A percentile compares a stretch with the other conserved stretches of the same genome.
Conservation (phyloP, 2,888 invertebrate species). For the Tinea trinotella region DNA sequence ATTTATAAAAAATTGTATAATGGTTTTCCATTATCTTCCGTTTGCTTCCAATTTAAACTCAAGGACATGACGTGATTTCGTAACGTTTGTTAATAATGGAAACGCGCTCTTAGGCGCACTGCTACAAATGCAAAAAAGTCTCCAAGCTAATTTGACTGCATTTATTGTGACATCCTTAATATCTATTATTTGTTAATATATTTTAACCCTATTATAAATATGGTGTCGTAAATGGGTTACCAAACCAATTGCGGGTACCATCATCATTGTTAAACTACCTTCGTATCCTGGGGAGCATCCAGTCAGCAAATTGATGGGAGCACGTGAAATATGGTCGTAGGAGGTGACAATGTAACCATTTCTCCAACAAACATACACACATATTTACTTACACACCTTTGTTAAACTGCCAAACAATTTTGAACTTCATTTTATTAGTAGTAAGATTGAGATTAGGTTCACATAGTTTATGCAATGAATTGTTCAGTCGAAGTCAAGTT, state of each 20-base stretch:
- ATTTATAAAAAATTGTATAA: too few relatives aligned
- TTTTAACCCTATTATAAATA: too few relatives aligned
- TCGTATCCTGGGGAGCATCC: slow-evolving; percentile 35
- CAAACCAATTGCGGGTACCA: background rate
- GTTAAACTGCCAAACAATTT: background rate
- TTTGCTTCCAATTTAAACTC: too few relatives aligned
- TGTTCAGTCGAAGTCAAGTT: background rate
- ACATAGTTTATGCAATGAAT: background rate
- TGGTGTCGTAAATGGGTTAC: background rate
- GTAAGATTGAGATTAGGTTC: background rate
- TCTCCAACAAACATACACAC: slow-evolving; percentile 2
- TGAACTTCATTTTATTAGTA: background rate
- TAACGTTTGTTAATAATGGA: too few relatives aligned
- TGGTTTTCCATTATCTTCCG: too few relatives aligned
- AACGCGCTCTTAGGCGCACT: too few relatives aligned
- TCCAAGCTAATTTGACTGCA: too few relatives aligned
- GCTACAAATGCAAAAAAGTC: too few relatives aligned
- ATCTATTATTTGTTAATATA: too few relatives aligned
- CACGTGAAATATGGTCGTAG: slow-evolving; percentile 21
- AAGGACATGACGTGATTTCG: too few relatives aligned
- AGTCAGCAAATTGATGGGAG: slow-evolving; percentile 47
- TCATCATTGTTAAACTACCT: slow-evolving; percentile 33
- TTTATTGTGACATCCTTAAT: too few relatives aligned
- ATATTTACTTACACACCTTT: background rate
- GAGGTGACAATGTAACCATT: slow-evolving; percentile 21